Conservation (phyloP, 2,888 invertebrate species). For the Aquatica leii region DNA sequence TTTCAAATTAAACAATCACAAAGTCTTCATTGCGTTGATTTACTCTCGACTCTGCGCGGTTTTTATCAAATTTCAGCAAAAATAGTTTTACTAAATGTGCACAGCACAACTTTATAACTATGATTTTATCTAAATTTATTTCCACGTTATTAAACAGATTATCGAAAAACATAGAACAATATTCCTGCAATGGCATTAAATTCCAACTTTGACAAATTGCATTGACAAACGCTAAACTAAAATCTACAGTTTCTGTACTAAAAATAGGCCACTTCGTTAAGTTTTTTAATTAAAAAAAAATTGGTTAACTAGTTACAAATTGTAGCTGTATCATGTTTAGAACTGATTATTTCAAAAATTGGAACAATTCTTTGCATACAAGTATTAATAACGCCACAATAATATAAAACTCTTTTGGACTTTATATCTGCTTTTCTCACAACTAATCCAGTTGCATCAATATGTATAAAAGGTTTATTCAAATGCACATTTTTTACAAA, state of each 20-base stretch:
- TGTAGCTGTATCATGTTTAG: neutral
- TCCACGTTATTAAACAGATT: neutral
- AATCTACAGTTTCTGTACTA: neutral
- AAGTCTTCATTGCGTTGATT: no score
- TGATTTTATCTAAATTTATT: no score
- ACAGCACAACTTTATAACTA: neutral
- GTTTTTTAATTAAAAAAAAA: neutral
- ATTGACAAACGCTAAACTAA: neutral
- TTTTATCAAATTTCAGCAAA: no score
- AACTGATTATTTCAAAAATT: neutral
- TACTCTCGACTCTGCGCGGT: no score
- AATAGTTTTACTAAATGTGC: constrained; percentile 2
- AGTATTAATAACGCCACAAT: neutral
- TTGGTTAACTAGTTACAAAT: neutral
- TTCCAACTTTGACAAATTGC: neutral
- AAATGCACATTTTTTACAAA: neutral
- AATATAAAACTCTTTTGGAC: neutral
- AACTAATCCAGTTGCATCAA: neutral
- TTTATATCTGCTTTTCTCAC: neutral
- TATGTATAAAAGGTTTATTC: neutral
- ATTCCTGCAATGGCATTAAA: neutral
- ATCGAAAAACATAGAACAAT: no score
- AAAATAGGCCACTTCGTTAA: neutral
- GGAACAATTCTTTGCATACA: neutral
- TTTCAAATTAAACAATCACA: no score